Evolutionary conservation across 2,113 vertebrate genomes (phyloP), one percentile per base, ranked within the genome.

Genomic region (Ceratotherium simum): DNA sequence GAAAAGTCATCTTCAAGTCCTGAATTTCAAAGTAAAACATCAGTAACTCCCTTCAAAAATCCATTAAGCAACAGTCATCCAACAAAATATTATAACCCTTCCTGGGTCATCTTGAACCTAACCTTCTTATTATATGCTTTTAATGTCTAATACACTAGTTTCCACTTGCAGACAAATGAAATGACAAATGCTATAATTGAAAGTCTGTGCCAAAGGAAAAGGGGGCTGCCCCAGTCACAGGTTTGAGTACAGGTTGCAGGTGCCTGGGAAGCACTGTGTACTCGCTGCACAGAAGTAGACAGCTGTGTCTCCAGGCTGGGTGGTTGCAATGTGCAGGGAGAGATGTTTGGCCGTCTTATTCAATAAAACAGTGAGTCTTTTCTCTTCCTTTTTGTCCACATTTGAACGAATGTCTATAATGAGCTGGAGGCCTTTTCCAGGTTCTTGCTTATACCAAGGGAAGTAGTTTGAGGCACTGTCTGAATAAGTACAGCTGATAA

Each of bases 401-500:
- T 10, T 83, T 87, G 97, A 92, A 33, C 0, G 5, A 96, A 97
- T 58, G 12, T 6, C 11, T 64, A 67, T 95, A 29, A 97, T 31
- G 8, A 95, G 0, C 36, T 84, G 62, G 1, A 3, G 92, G 12
- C 73, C 86, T 83, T 89, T 89, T 3, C 95, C 90, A 86, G 67
- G 5, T 80, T 95, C 95, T 81, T 96, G 81, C 4, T 96, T 97
- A 76, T 97, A 98, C 95, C 97, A 98, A 16, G 4, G 73, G 62
- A 98, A 97, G 33, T 95, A 96, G 0, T 0, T 0, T 3, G 14
- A 94, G 0, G 0, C 0, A 20, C 17, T 79, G 33, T 94, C 56
- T 33, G 96, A 58, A 8, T 94, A 97, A 42, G 54, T 64, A 8
- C 89, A 93, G 79, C 16, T 90, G 75, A 93, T 93, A 31, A 62